phyloP scores from a whole-genome alignment of 1,140 invertebrate genomes.

The Trypoxylus dichotomus region DNA sequence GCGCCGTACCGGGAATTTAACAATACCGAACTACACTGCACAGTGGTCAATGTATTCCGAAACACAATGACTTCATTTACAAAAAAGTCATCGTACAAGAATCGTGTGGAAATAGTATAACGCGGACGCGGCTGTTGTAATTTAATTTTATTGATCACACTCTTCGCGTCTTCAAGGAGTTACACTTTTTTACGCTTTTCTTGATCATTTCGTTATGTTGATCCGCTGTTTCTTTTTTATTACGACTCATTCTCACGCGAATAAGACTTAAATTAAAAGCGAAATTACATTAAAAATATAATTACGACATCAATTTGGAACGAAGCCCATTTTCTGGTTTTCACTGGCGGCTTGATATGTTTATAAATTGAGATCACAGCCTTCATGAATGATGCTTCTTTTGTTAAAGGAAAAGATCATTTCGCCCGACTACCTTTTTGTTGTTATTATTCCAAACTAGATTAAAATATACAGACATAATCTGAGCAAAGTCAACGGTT shows the following conservation, averaged over 20 bases:
- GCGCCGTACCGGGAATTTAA: background rate
- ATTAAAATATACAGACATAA: too few relatives aligned
- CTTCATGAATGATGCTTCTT: too few relatives aligned
- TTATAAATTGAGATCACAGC: background rate
- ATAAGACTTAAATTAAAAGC: background rate
- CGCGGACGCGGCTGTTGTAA: background rate
- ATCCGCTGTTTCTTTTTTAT: background rate
- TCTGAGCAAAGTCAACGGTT: too few relatives aligned
- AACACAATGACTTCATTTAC: background rate
- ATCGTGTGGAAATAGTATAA: background rate
- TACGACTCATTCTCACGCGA: background rate
- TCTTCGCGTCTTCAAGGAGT: background rate
- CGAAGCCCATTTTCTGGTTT: background rate
- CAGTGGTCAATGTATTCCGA: background rate
- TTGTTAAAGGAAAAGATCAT: too few relatives aligned
- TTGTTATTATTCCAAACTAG: too few relatives aligned
- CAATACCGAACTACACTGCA: background rate
- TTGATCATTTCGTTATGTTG: background rate
- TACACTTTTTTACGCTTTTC: background rate
- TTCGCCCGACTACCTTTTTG: too few relatives aligned
- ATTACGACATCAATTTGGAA: background rate
- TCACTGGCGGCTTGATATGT: background rate
- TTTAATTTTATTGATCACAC: background rate
- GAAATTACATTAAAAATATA: background rate
- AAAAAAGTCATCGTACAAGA: background rate